These are phyloP conservation scores for Hyperopisus bebe DNA, from an alignment of 2,113 vertebrate species.

Conservation along the genomic window DNA sequence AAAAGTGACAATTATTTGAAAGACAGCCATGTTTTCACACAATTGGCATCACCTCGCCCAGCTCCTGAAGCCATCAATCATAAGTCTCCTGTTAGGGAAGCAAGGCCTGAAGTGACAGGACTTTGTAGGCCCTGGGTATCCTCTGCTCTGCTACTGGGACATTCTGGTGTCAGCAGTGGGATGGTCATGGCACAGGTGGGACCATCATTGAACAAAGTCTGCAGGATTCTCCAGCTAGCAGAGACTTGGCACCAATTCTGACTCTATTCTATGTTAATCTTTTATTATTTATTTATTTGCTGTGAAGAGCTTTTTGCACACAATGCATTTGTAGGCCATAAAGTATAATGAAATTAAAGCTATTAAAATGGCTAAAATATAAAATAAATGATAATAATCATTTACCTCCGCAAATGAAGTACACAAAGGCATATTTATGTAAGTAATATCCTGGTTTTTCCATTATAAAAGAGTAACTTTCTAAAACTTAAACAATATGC, in stretches of 20 bases:
- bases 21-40: neutral
- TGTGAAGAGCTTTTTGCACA: neutral
- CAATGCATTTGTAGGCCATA: neutral
- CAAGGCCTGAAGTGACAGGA: neutral
- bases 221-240: neutral
- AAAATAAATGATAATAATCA: neutral
- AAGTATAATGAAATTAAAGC: neutral
- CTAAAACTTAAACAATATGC: neutral
- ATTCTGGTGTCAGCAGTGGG: neutral
- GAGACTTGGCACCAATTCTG: neutral
- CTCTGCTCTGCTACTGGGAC: neutral
- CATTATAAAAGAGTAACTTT: neutral
- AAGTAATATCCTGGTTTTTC: neutral
- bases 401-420: neutral
- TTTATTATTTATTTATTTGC: neutral
- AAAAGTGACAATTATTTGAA: neutral
- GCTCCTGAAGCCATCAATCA: neutral
- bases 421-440: neutral
- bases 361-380: neutral
- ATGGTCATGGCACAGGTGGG: neutral
- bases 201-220: neutral
- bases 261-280: neutral
- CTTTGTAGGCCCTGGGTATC: neutral
- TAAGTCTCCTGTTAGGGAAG: neutral
- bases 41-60: neutral